Conservation (phyloP, 2,113 vertebrate species). For the Parus major region DNA sequence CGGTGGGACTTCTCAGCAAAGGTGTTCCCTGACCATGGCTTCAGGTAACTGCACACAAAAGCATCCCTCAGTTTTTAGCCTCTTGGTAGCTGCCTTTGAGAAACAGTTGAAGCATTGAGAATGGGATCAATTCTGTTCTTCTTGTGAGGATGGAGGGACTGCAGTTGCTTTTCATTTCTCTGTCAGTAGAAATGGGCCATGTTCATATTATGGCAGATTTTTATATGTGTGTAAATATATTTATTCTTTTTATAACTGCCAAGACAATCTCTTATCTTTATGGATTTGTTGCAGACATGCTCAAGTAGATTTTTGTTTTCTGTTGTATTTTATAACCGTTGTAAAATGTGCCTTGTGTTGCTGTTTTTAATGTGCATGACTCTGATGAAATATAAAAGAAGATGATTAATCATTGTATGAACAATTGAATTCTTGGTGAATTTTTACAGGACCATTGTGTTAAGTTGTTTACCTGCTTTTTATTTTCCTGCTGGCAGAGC, state of each 20-base stretch:
- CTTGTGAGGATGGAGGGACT: background rate
- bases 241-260: slow-evolving; percentile 8
- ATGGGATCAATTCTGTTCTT: background rate
- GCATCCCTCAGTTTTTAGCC: rapidly evolving
- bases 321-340: slow-evolving; percentile 20
- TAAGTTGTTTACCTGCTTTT: slow-evolving; percentile 28
- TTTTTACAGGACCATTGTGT: background rate
- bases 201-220: background rate
- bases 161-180: background rate
- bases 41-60: background rate
- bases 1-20: rapidly evolving
- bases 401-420: slow-evolving; percentile 8
- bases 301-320: slow-evolving; percentile 21
- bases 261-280: slow-evolving; percentile 27
- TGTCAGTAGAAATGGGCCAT: background rate
- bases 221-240: background rate
- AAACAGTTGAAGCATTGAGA: background rate
- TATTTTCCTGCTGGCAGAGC: slow-evolving; percentile 17
- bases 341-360: slow-evolving; percentile 5
- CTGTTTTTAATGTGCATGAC: background rate
- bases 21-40: background rate
- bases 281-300: slow-evolving; percentile 14
- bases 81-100: background rate
- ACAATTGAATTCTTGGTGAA: background rate
- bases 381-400: slow-evolving; percentile 20